Percentiles rank a stretch among this genome's conserved stretches.
phyloP scores from a whole-genome alignment of 2,113 vertebrate genomes.

The Rhadina sibilatrix region DNA sequence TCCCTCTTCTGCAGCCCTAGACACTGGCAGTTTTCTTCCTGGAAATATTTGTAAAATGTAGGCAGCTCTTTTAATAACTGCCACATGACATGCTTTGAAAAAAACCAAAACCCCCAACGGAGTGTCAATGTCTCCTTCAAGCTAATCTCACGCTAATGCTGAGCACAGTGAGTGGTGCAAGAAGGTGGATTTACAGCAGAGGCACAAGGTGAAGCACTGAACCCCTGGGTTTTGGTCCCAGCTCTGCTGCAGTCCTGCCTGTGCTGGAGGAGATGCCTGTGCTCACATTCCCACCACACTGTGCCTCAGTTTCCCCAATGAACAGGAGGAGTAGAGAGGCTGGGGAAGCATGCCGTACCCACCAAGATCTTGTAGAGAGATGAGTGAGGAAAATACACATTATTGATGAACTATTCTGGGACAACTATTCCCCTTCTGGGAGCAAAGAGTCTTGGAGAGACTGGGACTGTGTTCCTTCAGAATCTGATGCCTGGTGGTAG shows the following conservation, averaged over 20 bases:
- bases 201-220: not conserved
- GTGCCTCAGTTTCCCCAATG: not conserved
- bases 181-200: not conserved
- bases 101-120: not conserved
- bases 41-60: slow-evolving; percentile 37
- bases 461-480: accelerated
- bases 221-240: not conserved
- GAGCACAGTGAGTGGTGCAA: not conserved
- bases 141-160: not conserved
- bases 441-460: not conserved
- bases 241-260: not conserved
- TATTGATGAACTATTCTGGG: not conserved
- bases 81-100: not conserved
- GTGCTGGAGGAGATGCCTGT: not conserved
- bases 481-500: not conserved
- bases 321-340: not conserved
- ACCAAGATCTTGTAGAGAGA: not conserved
- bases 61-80: slow-evolving; percentile 27
- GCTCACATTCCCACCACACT: accelerated
- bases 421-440: not conserved
- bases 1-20: not conserved
- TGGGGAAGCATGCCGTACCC: not conserved
- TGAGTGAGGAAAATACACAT: not conserved
- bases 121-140: not conserved
- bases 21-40: not conserved